Conservation (phyloP, 2,888 invertebrate genomes). For the Ormyrus pomaceus region DNA sequence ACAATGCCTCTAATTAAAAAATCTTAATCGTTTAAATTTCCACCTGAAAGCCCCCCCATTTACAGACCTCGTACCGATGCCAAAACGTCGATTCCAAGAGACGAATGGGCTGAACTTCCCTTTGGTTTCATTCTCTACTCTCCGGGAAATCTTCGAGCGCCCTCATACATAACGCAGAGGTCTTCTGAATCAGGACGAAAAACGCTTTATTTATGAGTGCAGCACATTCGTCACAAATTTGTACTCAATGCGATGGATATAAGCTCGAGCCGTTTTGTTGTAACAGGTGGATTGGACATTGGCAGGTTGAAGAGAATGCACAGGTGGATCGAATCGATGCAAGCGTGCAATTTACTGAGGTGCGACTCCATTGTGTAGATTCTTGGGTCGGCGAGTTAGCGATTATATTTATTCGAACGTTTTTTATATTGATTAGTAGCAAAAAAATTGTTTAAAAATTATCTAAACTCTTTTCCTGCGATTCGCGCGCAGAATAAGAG, state of each 20-base stretch:
- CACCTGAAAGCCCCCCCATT: too few relatives aligned
- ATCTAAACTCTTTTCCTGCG: too few relatives aligned
- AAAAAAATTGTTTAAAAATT: too few relatives aligned
- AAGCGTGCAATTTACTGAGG: too few relatives aligned
- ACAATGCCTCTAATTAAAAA: too few relatives aligned
- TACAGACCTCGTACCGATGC: not conserved
- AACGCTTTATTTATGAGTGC: slow-evolving; percentile 43
- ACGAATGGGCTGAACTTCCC: not conserved
- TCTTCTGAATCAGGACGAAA: not conserved
- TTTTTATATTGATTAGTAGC: too few relatives aligned
- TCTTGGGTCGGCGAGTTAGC: too few relatives aligned
- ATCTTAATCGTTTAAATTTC: too few relatives aligned
- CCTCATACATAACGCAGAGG: not conserved
- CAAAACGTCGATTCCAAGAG: not conserved
- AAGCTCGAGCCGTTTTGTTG: not conserved
- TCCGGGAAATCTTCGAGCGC: not conserved
- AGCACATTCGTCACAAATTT: slow-evolving; percentile 26
- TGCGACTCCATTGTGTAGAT: too few relatives aligned
- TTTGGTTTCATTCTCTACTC: not conserved
- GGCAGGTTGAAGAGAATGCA: not conserved
- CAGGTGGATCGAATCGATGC: not conserved
- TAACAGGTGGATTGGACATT: not conserved
- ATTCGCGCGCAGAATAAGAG: too few relatives aligned
- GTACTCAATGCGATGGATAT: not conserved
- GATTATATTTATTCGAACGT: too few relatives aligned